Percentiles rank a stretch among this genome's conserved stretches.
Conservation (phyloP, 2,888 invertebrate species). For the Aromia moschata region DNA sequence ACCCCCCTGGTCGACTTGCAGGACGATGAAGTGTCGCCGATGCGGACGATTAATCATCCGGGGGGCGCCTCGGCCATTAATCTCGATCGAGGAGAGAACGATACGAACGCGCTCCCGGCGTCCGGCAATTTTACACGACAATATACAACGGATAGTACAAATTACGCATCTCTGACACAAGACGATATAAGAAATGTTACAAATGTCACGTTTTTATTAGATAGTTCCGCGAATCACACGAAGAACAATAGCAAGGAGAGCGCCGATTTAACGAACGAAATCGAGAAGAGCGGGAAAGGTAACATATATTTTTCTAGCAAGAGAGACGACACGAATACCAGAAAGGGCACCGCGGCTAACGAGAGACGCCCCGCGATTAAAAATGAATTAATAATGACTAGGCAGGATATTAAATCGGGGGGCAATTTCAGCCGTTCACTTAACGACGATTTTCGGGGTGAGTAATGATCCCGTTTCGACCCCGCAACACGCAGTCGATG, state of each 20-base stretch:
- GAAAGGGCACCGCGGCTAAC: background rate
- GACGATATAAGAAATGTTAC: constrained; percentile 7
- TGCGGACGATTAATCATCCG: constrained; percentile 24
- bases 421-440: background rate
- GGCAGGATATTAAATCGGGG: constrained; percentile 17
- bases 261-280: constrained; percentile 10
- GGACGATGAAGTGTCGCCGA: constrained; percentile 41
- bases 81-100: constrained; percentile 11
- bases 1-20: constrained; percentile 58
- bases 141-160: constrained; percentile 23
- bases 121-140: constrained; percentile 11
- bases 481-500: background rate
- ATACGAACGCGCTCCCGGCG: constrained; percentile 8
- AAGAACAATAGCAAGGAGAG: constrained; percentile 2
- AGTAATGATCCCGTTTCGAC: constrained; percentile 5
- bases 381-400: constrained; percentile 13
- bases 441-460: background rate
- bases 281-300: constrained; percentile 14
- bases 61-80: constrained; percentile 16
- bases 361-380: too few relatives aligned
- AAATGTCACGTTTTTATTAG: constrained; percentile 8
- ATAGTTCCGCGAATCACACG: background rate
- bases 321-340: background rate
- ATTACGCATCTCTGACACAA: constrained; percentile 15
- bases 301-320: constrained; percentile 7